These are phyloP conservation scores for Ypsolopha sequella DNA, from an alignment of 2,888 invertebrate species.

Conservation along the genomic window DNA sequence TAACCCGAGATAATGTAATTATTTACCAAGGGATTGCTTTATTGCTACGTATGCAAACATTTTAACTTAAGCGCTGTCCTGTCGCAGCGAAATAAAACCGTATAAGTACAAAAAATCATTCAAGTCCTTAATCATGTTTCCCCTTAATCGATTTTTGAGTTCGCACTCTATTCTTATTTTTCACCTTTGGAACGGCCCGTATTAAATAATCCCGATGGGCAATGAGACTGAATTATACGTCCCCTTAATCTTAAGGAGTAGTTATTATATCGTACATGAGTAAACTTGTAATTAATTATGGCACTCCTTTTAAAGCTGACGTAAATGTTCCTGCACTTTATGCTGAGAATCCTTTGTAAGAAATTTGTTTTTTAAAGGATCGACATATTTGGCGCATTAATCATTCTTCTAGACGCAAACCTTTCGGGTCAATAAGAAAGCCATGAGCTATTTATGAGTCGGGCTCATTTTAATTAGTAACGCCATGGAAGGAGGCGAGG, in stretches of 20 bases:
- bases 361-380: conserved; percentile 1
- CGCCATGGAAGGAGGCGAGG: conserved; percentile 17
- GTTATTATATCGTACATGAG: conserved; percentile 6
- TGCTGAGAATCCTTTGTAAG: conserved; percentile 1
- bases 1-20: conserved; percentile 43
- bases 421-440: neutral
- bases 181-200: conserved; percentile 29
- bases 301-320: neutral
- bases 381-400: neutral
- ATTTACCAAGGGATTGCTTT: conserved; percentile 54
- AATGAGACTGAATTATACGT: conserved; percentile 48
- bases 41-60: conserved; percentile 51
- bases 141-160: conserved; percentile 63
- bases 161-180: conserved; percentile 42
- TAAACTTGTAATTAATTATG: conserved; percentile 8
- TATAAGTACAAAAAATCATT: conserved; percentile 30
- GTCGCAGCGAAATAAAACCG: conserved; percentile 15
- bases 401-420: neutral
- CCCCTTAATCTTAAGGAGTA: conserved; percentile 23
- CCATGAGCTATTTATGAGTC: neutral
- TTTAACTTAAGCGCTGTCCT: conserved; percentile 31
- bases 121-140: conserved; percentile 51
- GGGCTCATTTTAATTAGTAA: conserved; percentile 10
- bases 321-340: neutral
- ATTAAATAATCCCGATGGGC: conserved; percentile 44